Evolutionary conservation across 1,140 invertebrate species (phyloP), one percentile per base, ranked within the genome.

Genomic region (Solenopsis invicta): DNA sequence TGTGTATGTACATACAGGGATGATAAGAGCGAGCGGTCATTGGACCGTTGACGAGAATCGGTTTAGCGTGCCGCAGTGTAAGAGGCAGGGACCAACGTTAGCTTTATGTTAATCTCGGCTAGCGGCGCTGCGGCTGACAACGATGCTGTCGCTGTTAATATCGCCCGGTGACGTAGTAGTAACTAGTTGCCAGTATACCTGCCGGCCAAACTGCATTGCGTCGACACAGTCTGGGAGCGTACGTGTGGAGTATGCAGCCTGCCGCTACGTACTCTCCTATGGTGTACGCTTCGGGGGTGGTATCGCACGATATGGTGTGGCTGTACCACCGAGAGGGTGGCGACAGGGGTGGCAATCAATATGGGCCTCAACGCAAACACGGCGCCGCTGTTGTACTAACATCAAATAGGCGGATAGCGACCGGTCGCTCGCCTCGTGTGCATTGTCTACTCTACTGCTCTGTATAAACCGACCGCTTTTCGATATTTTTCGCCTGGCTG

Each of bases 361-460:
- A 95, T 95, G 94, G 94, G 94, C 94, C 94, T 95, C 94, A 95
- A 94, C 93, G 94, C 94, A 95, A 95, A 95, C 95, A 95, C 94
- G 94, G 91, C 92, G 92, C 94, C 93, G 92, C 94, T 94, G 94
- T 95, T 95, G 94, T 95, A 95, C 94, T 94, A 95, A 95, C 95
- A 95, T 95, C 94, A 95, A 95, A 95, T 95, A 95, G 95, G 94
- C 94, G 95, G 94, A 95, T 95, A 94, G 94, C 94, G 93, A 95
- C 88, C 93, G 92, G 89, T 92, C 93, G 93, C 93, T 93, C 92
- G 90, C 87, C 92, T 92, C 92, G 91, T 92, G 90, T 93, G 93
- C 93, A 93, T 93, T 94, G 92, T 93, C 92, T 93, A 90, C 89
- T 91, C 90, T 81, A 86, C 88, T 92, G 88, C 92, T 93, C 92